Evolutionary conservation across 2,888 invertebrate species (phyloP), one percentile per base, ranked within the genome.

Genomic region (Syrista parreyssii): DNA sequence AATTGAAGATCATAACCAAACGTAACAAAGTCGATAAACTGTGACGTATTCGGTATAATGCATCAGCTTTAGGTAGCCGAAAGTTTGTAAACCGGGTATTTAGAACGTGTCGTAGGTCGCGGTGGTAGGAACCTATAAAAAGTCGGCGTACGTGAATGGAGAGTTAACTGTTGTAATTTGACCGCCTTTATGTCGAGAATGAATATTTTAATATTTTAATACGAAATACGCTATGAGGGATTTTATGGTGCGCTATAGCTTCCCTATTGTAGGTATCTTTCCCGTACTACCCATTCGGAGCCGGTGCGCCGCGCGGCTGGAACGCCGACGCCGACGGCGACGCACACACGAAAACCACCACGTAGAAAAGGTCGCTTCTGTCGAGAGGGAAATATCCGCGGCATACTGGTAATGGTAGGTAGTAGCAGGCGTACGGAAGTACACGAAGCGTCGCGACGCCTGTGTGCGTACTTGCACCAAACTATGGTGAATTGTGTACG

Each of bases 131-230:
- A 80, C 80, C 80, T 81, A 83, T 82, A 86, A 87, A 87, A 87
- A 87, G 84, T 55, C 83, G 73, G 76, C 83, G 85, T 86, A 86
- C 86, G 87, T 86, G 88, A 89, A 90, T 87, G 87, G 87, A 85
- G 85, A 84, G 84, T 85, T 87, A 88, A 88, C 88, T 87, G 87
- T 81, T 85, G 87, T 90, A 89, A 89, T 90, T 90, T 88, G 86
- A 86, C 85, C 87, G 87, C 85, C 84, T 89, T 89, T 89, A 88
- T 87, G 85, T 86, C 84, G 80, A 83, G 88, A 89, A 90, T 90
- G 90, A 91, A 91, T 91, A 91, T 91, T 89, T 91, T 88, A 90
- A 90, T 91, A 90, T 91, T 89, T 90, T 90, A 90, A 90, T 90
- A 88, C 87, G 86, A 88, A 88, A 89, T 88, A 89, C 84, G 86